phyloP scores from a whole-genome alignment of 1,140 invertebrate genomes.

The Bombus waltoni region DNA sequence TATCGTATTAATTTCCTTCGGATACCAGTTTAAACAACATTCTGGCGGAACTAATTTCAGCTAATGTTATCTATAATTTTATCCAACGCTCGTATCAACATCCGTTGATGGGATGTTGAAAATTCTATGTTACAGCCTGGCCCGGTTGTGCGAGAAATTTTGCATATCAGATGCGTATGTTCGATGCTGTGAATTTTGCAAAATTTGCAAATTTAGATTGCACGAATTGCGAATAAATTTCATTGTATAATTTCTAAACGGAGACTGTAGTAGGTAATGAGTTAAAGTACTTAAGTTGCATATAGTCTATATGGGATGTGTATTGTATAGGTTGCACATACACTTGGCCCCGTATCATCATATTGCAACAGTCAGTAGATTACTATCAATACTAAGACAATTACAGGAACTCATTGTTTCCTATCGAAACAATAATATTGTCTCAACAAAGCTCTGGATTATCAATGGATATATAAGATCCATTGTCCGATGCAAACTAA shows the following conservation, averaged over 20 bases:
- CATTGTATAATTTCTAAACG: neutral
- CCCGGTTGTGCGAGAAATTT: no score
- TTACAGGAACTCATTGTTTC: neutral
- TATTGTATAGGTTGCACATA: neutral
- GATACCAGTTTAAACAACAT: no score
- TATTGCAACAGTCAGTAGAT: neutral
- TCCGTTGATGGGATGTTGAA: no score
- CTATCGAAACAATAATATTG: conserved; percentile 1
- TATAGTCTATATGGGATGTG: no score
- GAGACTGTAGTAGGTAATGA: neutral
- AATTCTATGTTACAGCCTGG: no score
- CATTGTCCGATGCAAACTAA: neutral
- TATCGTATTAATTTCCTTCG: neutral
- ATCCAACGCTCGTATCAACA: no score
- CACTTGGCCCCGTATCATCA: neutral
- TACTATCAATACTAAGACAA: neutral
- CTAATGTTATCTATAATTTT: no score
- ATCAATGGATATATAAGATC: neutral
- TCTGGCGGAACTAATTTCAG: neutral
- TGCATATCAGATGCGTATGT: no score
- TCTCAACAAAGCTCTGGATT: neutral
- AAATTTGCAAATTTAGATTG: no score
- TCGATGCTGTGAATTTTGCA: neutral
- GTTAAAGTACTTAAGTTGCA: neutral
- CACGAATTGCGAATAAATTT: neutral